Conservation (phyloP, 2,113 vertebrate genomes). For the Oostethus manadensis region DNA sequence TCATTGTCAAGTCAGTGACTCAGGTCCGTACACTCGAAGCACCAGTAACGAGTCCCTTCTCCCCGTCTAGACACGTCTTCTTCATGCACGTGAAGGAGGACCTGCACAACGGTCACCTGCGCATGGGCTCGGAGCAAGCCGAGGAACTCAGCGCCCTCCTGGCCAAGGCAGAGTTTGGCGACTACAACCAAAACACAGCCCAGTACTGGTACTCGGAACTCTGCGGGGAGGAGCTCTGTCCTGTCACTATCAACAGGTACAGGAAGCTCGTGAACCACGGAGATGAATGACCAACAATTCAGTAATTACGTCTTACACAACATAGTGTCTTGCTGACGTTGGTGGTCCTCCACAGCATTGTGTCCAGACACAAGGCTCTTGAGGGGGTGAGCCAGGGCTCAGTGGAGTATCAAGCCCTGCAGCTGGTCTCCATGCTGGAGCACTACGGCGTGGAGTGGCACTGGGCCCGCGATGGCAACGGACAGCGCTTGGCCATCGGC, state of each 20-base stretch:
- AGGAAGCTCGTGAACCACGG: no score
- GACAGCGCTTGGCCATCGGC: conserved; percentile 84
- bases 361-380: conserved; percentile 84
- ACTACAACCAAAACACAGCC: conserved; percentile 97
- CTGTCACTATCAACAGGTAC: conserved; percentile 64
- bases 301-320: no score
- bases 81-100: conserved; percentile 95
- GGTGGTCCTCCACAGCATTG: conserved; percentile 71
- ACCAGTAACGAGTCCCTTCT: background rate
- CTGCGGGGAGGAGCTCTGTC: conserved; percentile 82
- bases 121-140: conserved; percentile 85
- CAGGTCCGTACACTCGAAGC: background rate
- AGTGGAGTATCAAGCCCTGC: conserved; percentile 90
- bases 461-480: conserved; percentile 82
- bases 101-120: conserved; percentile 87
- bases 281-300: background rate
- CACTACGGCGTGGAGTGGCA: conserved; percentile 98
- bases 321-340: no score
- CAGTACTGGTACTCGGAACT: conserved; percentile 89
- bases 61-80: conserved; percentile 82
- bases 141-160: conserved; percentile 87
- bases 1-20: background rate
- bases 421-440: conserved; percentile 85
- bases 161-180: conserved; percentile 92
- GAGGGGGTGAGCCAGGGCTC: conserved; percentile 83